These are phyloP conservation scores for Condylostylus longicornis DNA, from an alignment of 1,140 invertebrate genomes.

Conservation along the genomic window DNA sequence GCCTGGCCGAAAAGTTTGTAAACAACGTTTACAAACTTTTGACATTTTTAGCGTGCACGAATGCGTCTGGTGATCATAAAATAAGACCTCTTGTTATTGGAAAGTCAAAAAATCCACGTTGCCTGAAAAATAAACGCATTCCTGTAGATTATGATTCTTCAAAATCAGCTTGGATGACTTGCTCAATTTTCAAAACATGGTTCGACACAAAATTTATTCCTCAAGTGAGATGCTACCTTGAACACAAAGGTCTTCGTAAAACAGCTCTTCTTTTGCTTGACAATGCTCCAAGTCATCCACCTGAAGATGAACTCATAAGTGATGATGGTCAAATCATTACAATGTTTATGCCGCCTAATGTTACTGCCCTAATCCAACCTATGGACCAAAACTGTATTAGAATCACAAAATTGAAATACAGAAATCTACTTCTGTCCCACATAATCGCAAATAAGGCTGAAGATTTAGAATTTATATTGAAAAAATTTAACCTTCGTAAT, in stretches of 20 bases:
- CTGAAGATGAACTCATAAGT: conserved; percentile 8
- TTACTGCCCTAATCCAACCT: conserved; percentile 34
- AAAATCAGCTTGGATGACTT: conserved; percentile 28
- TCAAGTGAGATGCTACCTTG: conserved; percentile 2
- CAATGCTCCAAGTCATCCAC: conserved; percentile 20
- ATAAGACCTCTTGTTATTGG: conserved; percentile 21
- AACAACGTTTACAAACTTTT: conserved; percentile 19
- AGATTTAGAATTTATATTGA: conserved; percentile 1
- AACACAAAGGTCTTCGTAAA: conserved; percentile 15
- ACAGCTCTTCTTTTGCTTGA: conserved; percentile 30
- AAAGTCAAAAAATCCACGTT: conserved; percentile 19
- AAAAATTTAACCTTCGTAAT: conserved; percentile 4
- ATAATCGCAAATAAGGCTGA: background rate
- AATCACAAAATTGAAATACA: conserved; percentile 7
- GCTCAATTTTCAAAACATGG: conserved; percentile 22
- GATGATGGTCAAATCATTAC: conserved; percentile 13
- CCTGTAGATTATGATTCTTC: conserved; percentile 22
- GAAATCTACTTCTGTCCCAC: background rate
- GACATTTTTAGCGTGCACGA: conserved; percentile 11
- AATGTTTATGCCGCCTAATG: conserved; percentile 32
- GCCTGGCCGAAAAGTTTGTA: conserved; percentile 17
- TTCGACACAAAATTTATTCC: conserved; percentile 21
- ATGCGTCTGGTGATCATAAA: conserved; percentile 17
- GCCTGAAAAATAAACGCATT: conserved; percentile 16
- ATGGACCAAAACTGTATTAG: conserved; percentile 35